Conservation (phyloP, 2,797 vertebrate genomes). For the Eulemur albifrons region DNA sequence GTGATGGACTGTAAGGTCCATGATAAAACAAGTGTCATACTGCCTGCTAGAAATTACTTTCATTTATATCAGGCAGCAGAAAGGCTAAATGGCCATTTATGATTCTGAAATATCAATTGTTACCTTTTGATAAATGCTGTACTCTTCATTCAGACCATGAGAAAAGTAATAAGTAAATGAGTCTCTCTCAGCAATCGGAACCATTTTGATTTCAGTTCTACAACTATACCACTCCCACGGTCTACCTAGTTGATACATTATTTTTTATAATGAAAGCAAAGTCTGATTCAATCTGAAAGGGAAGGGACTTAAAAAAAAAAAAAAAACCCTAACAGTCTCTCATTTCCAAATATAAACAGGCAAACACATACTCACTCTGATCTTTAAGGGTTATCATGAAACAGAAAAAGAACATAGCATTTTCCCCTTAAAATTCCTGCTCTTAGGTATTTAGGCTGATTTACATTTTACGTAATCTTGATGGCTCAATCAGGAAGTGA, state of each 20-base stretch:
- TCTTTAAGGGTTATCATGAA: background rate
- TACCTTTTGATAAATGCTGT: slow-evolving; percentile 71
- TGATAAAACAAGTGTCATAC: slow-evolving; percentile 42
- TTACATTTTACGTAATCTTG: slow-evolving; percentile 78
- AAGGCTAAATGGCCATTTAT: background rate
- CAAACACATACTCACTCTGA: background rate
- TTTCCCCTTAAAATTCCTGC: slow-evolving; percentile 57
- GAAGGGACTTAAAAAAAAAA: slow-evolving; percentile 53
- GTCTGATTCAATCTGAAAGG: slow-evolving; percentile 82
- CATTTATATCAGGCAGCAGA: background rate
- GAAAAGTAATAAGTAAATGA: slow-evolving; percentile 69
- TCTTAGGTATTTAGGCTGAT: slow-evolving; percentile 65
- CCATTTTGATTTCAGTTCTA: slow-evolving; percentile 79
- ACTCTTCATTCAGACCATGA: slow-evolving; percentile 61
- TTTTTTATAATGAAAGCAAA: slow-evolving; percentile 84
- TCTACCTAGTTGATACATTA: slow-evolving; percentile 72
- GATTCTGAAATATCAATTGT: slow-evolving; percentile 37
- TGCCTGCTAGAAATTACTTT: slow-evolving; percentile 23
- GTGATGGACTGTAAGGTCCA: slow-evolving; percentile 21
- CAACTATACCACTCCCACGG: slow-evolving; percentile 76
- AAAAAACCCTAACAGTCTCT: background rate
- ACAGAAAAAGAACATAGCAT: slow-evolving; percentile 25
- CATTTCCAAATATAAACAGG: background rate
- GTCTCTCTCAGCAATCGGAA: slow-evolving; percentile 72
- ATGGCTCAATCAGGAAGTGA: slow-evolving; percentile 84